Conservation (phyloP, 2,113 vertebrate genomes). For the Gobiocypris rarus region DNA sequence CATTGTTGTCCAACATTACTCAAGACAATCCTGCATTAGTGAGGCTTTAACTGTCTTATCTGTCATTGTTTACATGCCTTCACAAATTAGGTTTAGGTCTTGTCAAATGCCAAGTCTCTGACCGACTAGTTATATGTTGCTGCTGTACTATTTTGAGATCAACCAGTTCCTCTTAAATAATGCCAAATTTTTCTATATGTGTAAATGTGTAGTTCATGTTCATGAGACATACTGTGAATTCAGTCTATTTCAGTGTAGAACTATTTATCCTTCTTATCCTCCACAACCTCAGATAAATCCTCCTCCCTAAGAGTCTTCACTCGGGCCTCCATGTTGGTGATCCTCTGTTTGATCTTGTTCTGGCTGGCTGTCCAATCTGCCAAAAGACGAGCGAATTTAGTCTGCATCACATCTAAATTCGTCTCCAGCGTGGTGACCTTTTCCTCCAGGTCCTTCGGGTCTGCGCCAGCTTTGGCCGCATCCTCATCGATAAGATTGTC, state of each 20-base stretch:
- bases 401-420: conserved; percentile 79
- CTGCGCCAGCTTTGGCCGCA: conserved; percentile 70
- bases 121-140: conserved; percentile 6
- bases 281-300: conserved; percentile 56
- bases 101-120: conserved; percentile 23
- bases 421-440: conserved; percentile 81
- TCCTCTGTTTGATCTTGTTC: conserved; percentile 86
- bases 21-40: not conserved
- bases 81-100: conserved; percentile 30
- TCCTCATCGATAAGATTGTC: conserved; percentile 87
- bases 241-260: not conserved
- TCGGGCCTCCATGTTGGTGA: conserved; percentile 82
- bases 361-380: conserved; percentile 81
- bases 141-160: not conserved
- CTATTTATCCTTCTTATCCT: conserved; percentile 65
- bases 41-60: not conserved
- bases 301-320: conserved; percentile 69
- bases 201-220: conserved; percentile 19
- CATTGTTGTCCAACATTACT: not conserved
- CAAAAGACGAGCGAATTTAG: conserved; percentile 81
- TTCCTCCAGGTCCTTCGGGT: conserved; percentile 85
- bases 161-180: not conserved
- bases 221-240: not conserved
- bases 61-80: conserved; percentile 19
- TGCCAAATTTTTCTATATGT: not conserved